Conservation (phyloP, 2,113 vertebrate species). For the Sardina pilchardus region DNA sequence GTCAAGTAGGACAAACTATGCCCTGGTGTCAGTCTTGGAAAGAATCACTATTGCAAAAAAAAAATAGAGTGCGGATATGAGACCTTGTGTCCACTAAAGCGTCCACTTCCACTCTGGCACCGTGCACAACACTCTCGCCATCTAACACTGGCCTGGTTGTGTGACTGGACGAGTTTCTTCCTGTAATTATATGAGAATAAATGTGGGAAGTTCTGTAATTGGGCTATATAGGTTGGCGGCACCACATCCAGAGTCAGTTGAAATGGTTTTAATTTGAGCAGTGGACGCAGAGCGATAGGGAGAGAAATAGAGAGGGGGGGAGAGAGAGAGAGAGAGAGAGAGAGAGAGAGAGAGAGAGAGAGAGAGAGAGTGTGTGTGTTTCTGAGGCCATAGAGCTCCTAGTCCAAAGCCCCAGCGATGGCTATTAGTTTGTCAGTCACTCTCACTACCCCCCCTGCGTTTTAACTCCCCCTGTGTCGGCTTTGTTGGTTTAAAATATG, state of each 20-base stretch:
- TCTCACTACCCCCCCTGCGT: background rate
- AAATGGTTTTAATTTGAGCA: background rate
- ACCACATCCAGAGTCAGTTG: background rate
- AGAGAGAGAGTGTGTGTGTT: background rate
- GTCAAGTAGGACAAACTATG: background rate
- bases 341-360: background rate
- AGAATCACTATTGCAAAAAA: background rate
- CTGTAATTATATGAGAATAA: background rate
- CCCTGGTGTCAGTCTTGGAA: background rate
- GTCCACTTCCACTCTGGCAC: background rate
- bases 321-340: background rate
- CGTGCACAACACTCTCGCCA: background rate
- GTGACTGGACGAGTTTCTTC: background rate
- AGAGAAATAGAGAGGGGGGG: too few relatives aligned
- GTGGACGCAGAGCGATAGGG: background rate
- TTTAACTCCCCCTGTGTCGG: background rate
- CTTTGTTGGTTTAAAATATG: constrained; percentile 17
- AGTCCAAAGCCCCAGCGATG: background rate
- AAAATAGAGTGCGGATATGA: background rate
- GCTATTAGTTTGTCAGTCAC: constrained; percentile 9
- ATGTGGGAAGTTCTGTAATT: background rate
- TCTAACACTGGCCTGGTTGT: background rate
- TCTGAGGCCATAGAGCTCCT: background rate
- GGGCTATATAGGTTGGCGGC: background rate
- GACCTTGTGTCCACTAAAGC: background rate